Evolutionary conservation across 2,797 vertebrate species (phyloP).

Genomic region (Schizothorax lantsangensis): DNA sequence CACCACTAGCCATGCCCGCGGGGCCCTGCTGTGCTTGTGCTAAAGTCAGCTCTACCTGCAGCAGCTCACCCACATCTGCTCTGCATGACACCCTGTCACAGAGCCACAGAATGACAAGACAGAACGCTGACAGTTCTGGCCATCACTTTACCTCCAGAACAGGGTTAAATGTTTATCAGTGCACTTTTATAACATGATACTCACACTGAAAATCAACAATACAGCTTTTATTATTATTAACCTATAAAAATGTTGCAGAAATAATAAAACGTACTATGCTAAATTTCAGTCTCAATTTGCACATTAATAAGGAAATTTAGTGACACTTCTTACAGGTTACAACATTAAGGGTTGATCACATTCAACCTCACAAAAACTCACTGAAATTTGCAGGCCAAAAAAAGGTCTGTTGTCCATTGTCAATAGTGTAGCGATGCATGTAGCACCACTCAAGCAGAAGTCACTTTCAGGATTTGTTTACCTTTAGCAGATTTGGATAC

Average conservation of each 20-base stretch:
- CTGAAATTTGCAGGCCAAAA: background rate
- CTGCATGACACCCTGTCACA: slow-evolving; percentile 1
- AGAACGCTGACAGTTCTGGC: background rate
- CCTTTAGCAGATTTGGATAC: background rate
- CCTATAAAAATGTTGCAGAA: background rate
- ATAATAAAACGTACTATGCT: background rate
- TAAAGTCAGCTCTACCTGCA: slow-evolving; percentile 37
- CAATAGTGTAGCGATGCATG: background rate
- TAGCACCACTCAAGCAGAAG: background rate
- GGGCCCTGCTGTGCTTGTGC: slow-evolving; percentile 31
- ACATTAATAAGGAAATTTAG: background rate
- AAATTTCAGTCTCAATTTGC: background rate
- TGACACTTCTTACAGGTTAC: background rate
- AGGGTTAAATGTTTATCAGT: slow-evolving; percentile 42
- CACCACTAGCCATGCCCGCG: slow-evolving; percentile 28
- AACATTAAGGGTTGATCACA: background rate
- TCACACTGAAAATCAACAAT: background rate
- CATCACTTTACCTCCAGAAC: slow-evolving; percentile 13
- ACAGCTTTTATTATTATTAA: background rate
- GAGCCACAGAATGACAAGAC: slow-evolving; percentile 17
- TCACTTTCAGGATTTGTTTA: background rate
- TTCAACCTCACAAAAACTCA: background rate
- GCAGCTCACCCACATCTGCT: background rate
- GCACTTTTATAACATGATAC: background rate
- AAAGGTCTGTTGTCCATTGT: background rate